Base-by-base conservation (phyloP, 2,888 invertebrate species). In the Papilio demoleus region DNA sequence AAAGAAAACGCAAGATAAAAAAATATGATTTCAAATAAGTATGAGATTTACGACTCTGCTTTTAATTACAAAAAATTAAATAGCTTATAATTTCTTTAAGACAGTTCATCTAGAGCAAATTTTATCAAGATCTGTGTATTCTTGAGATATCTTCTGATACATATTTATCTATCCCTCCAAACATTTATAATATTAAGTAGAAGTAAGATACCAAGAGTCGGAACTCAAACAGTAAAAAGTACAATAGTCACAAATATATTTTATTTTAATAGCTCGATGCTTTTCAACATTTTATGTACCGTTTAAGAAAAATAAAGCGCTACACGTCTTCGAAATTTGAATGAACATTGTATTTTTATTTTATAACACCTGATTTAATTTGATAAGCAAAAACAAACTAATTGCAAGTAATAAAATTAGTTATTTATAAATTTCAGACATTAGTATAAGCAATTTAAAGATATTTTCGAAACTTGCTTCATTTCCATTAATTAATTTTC, bases 211-310 rank as follows among this genome's bases (percentile, higher is more conserved):
- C 22, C 17, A 22, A 67, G 59, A 60, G 50, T 71, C 42, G 27
- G 67, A 56, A 40, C 65, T 50, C 67, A 65, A 65, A 68, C 64
- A 63, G n/a, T n/a, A n/a, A n/a, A n/a, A n/a, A n/a, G n/a, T n/a
- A n/a, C n/a, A n/a, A n/a, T n/a, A n/a, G n/a, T n/a, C n/a, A n/a
- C n/a, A n/a, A n/a, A n/a, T n/a, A n/a, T 69, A 68, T 66, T 38
- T 72, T 76, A 76, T 72, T 74, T 77, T 69, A 66, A 24, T 72
- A 62, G 70, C 42, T 66, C 70, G 68, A 70, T 68, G 63, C 65
- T 72, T 75, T 74, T 74, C 70, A 75, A 71, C 69, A 67, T 75
- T 78, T 77, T 74, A 76, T n/a, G 66, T 40, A 66, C 70, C 53
- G 73, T 74, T 76, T 70, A 73, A 71, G 31, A 72, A 61, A 70